Conservation (phyloP, 2,113 vertebrate genomes). For the Phyllostomus hastatus region DNA sequence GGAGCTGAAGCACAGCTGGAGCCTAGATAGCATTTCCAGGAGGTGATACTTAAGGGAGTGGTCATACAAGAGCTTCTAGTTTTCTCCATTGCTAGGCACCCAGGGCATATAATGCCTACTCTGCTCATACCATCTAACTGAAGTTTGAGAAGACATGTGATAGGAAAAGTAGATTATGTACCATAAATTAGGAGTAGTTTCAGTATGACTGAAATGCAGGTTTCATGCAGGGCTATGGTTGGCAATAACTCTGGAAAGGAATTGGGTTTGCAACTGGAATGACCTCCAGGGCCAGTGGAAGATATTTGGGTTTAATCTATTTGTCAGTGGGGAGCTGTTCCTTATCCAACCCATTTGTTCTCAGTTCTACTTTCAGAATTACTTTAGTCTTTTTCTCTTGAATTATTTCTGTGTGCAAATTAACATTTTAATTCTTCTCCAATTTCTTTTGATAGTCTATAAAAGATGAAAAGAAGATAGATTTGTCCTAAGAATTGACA, state of each 20-base stretch:
- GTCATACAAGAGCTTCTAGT: not conserved
- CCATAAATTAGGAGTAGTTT: not conserved
- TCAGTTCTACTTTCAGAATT: not conserved
- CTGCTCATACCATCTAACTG: not conserved
- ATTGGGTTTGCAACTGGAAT: not conserved
- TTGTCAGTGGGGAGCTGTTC: not conserved
- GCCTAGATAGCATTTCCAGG: not conserved
- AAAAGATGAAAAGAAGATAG: not conserved
- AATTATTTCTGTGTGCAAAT: slow-evolving; percentile 16
- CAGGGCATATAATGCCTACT: not conserved
- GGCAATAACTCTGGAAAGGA: not conserved
- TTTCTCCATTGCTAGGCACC: not conserved
- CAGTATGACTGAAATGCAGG: not conserved
- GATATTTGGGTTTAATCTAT: not conserved
- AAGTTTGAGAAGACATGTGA: not conserved
- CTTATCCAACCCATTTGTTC: not conserved
- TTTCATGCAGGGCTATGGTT: not conserved
- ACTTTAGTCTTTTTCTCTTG: not conserved
- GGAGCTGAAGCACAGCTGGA: too few species aligned
- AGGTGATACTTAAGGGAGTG: not conserved
- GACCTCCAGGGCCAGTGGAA: not conserved
- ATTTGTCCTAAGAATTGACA: not conserved
- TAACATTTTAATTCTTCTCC: slow-evolving; percentile 27
- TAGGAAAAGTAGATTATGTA: not conserved
- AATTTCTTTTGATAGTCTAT: slow-evolving; percentile 26